Base-by-base conservation (phyloP, 2,888 invertebrate genomes). In the Altica lythri region DNA sequence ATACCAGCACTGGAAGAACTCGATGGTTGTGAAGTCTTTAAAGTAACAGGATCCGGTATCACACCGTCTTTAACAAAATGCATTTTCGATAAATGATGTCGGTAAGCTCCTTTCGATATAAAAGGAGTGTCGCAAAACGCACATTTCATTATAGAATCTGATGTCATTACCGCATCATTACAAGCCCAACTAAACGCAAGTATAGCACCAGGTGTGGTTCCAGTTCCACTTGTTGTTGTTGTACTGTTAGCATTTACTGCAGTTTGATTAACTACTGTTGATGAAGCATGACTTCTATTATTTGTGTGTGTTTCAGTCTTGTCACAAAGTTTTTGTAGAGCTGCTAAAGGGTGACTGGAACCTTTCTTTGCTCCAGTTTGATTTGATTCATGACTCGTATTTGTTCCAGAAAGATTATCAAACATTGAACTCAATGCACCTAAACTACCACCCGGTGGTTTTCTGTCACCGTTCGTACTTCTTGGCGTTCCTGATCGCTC, bases 61-160 rank as follows among this genome's bases (percentile, higher is more conserved):
- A 88, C 87, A n/a, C 91, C 90, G 70, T 94, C 94, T 75, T 94
- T 94, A 53, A 94, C 92, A 74, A 95, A 94, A 76, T 95, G 95
- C 88, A 93, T 92, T 78, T 95, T 95, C 40, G 93, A 95, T 68
- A 96, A 79, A 72, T 97, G 97, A 77, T 96, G 96, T 69, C 97
- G 85, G 78, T 95, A 96, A 8, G 96, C 95, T 48, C 95, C 96
- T 78, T 95, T 96, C 30, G 96, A 95, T 65, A 94, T 92, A 76
- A 96, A 96, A 17, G 94, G 93, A 16, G 94, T 94, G 77, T 95
- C 95, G 80, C 95, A 95, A 72, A 93, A 90, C 48, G 94, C 92
- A 78, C 95, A 95, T 77, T 95, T 95, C 86, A 95, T 92, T 57
- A 92, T 88, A 18, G 92, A 89, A 70, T 92, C 92, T 8, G 86